Percentiles rank a stretch among this genome's conserved stretches.
Conservation (phyloP, 1,140 invertebrate genomes). For the Ceratosolen solmsi region DNA sequence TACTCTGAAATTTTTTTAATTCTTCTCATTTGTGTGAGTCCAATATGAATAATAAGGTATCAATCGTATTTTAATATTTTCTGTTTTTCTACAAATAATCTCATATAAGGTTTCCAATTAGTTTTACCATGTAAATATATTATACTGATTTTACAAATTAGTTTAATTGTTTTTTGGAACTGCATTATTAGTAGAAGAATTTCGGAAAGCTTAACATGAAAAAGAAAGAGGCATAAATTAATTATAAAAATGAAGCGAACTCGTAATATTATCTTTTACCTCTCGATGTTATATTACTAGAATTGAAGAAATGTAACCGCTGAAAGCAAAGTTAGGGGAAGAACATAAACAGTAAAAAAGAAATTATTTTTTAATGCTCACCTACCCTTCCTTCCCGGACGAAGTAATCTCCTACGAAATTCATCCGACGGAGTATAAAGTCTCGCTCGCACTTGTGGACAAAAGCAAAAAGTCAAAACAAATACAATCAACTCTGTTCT, state of each 20-base stretch:
- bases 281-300: neutral
- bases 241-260: neutral
- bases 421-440: neutral
- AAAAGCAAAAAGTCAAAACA: conserved; percentile 15
- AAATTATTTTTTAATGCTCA: conserved; percentile 30
- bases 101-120: too few relatives aligned
- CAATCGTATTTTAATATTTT: too few relatives aligned
- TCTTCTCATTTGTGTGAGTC: too few relatives aligned
- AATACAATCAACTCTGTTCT: conserved; percentile 17
- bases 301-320: neutral
- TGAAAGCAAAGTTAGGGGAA: neutral
- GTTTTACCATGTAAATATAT: too few relatives aligned
- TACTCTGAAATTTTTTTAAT: too few relatives aligned
- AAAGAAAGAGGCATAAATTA: neutral
- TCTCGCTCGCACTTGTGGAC: conserved; percentile 13
- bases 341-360: neutral
- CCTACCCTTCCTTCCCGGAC: neutral
- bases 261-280: neutral
- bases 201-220: neutral
- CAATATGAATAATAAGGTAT: too few relatives aligned
- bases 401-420: conserved; percentile 24
- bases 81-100: too few relatives aligned
- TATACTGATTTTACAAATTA: too few relatives aligned
- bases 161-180: too few relatives aligned
- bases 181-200: too few relatives aligned